Base-by-base conservation (phyloP, 2,797 vertebrate species). In the Diplodus puntazzo region DNA sequence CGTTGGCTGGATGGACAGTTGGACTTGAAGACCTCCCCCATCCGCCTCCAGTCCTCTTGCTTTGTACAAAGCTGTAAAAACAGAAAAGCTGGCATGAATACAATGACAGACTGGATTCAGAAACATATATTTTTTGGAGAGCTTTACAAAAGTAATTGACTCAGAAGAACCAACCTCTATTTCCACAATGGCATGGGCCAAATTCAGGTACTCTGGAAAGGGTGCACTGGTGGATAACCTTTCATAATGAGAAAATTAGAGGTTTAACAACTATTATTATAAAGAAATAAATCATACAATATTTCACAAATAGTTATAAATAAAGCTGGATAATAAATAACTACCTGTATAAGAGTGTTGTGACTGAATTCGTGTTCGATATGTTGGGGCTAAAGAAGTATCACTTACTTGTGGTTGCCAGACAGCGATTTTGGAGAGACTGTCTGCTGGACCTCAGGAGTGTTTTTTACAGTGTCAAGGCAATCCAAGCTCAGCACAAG, bases 1-100 rank as follows among this genome's bases (percentile, higher is more conserved):
- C 91, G 93, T 82, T 95, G 93, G 87, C 86, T 94, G 75, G 91
- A 92, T 42, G 83, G 91, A 89, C 95, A 97, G 50, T 96, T 77
- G 34, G 73, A 92, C 73, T 90, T 83, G 83, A 97, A 99, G 12
- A 97, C 90, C 75, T 77, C 87, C 69, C 96, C 98, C 83, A 98
- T 87, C 84, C 90, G 94, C 62, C 66, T 83, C 98, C 98, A 99
- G 89, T 99, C 95, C 55, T 93, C 90, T 77, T 95, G 96, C 86
- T 96, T 96, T 87, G 93, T 95, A 92, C 95, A 98, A 69, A 95
- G 92, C 98, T 99, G 91, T 68, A 39, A 25, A 45, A 45, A 76
- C 8, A 3, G 17, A 89, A 80, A 46, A 67, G 23, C 50, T 52
- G 49, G 2, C 5, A 18, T 10, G 11, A 77, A 45, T 4, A 6